These are phyloP conservation scores for Nannoperca australis DNA, from an alignment of 2,797 vertebrate genomes.

Conservation along the genomic window DNA sequence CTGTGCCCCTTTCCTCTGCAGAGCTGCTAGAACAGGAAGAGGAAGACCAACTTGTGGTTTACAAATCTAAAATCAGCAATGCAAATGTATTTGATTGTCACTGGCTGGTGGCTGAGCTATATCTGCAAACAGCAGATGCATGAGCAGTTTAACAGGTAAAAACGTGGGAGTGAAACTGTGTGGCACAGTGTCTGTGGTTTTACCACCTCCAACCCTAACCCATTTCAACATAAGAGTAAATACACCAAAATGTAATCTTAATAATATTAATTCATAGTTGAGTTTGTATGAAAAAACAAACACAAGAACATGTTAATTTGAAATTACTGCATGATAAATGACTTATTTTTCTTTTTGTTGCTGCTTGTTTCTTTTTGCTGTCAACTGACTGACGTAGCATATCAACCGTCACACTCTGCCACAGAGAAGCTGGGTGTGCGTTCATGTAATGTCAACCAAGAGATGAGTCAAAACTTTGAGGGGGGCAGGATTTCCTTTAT, in stretches of 20 bases:
- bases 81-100: not conserved
- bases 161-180: not conserved
- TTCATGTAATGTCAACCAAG: not conserved
- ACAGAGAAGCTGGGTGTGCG: not conserved
- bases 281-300: not conserved
- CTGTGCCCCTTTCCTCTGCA: slow-evolving; percentile 40
- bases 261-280: not conserved
- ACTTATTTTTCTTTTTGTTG: not conserved
- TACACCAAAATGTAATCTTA: not conserved
- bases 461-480: slow-evolving; percentile 28
- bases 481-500: slow-evolving; percentile 43
- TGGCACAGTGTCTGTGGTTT: slow-evolving; percentile 14
- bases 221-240: not conserved
- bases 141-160: not conserved
- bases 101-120: not conserved
- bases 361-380: not conserved
- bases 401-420: not conserved
- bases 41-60: slow-evolving; percentile 59
- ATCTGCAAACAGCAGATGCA: slow-evolving; percentile 25
- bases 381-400: not conserved
- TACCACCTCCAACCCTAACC: not conserved
- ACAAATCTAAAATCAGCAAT: slow-evolving; percentile 11
- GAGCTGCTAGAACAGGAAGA: slow-evolving; percentile 58
- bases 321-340: not conserved
- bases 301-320: fast-evolving